Evolutionary conservation across 1,140 invertebrate genomes (phyloP).

Genomic region (Propsilocerus akamusi): DNA sequence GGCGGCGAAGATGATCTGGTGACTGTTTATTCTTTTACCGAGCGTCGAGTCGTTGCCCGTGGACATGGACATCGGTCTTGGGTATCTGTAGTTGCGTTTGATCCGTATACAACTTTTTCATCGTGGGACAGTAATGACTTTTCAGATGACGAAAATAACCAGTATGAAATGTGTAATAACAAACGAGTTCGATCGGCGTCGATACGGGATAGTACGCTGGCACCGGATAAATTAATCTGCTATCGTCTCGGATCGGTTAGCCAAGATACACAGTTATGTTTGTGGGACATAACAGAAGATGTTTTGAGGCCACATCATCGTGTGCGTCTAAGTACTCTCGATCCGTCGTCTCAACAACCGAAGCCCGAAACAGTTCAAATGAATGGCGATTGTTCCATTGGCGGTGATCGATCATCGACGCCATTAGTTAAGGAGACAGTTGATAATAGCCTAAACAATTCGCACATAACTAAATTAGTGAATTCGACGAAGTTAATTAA

Average conservation of each 20-base stretch:
- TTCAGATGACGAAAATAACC: constrained; percentile 40
- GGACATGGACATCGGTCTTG: constrained; percentile 91
- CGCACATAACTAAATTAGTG: background rate
- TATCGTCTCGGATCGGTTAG: constrained; percentile 92
- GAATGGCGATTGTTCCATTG: background rate
- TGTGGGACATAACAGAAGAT: constrained; percentile 98
- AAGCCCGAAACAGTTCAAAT: constrained; percentile 1
- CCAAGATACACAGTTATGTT: constrained; percentile 92
- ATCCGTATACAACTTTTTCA: constrained; percentile 65
- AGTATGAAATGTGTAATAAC: constrained; percentile 12
- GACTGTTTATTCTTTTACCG: constrained; percentile 90
- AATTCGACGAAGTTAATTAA: background rate
- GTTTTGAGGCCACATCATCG: constrained; percentile 37
- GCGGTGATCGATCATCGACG: background rate
- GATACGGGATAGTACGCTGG: constrained; percentile 22
- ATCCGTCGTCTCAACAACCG: background rate
- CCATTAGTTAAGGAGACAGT: background rate
- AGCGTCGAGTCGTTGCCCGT: constrained; percentile 83
- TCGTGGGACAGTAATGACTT: constrained; percentile 31
- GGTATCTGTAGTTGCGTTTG: constrained; percentile 95
- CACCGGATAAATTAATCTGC: constrained; percentile 34
- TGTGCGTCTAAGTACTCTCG: constrained; percentile 3
- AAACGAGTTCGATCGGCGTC: constrained; percentile 31
- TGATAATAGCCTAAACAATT: background rate
- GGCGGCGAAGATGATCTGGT: constrained; percentile 98